phyloP scores from a whole-genome alignment of 2,888 invertebrate species.

The Rhaphigaster nebulosa region DNA sequence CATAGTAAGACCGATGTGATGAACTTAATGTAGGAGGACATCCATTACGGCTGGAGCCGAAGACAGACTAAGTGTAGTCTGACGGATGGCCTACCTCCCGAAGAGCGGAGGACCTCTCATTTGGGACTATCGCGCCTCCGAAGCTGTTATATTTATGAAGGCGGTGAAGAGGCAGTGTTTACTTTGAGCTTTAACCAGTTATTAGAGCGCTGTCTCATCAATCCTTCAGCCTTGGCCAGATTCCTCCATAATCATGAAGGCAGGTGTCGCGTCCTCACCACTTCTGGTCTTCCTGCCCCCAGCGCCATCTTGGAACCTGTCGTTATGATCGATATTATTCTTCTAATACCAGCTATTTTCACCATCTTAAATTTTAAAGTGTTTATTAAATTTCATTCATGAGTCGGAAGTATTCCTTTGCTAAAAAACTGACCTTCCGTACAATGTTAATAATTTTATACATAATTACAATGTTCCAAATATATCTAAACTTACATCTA shows the following conservation, averaged over 20 bases:
- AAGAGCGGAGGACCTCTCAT: not conserved
- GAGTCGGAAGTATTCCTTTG: too few species aligned
- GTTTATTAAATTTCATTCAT: too few species aligned
- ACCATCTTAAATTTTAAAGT: too few species aligned
- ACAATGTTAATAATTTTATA: too few species aligned
- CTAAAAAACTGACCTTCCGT: too few species aligned
- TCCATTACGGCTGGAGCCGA: not conserved
- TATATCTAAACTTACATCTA: too few species aligned
- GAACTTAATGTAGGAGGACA: not conserved
- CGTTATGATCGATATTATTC: not conserved
- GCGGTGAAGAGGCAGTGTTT: conserved; percentile 42
- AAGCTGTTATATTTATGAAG: conserved; percentile 11
- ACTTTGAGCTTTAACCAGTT: conserved; percentile 45
- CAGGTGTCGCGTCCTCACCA: not conserved
- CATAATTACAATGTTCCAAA: too few species aligned
- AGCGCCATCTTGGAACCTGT: not conserved
- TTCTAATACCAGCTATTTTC: too few species aligned
- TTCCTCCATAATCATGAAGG: conserved; percentile 3
- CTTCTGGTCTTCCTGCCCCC: not conserved
- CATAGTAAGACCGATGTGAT: not conserved
- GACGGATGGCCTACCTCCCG: not conserved
- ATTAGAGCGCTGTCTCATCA: conserved; percentile 7
- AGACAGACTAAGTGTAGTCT: not conserved
- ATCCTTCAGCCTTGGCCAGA: not conserved
- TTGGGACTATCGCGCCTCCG: not conserved